Evolutionary conservation across 2,113 vertebrate genomes (phyloP), one percentile per base, ranked within the genome.

Genomic region (Psilopogon haemacephalus): DNA sequence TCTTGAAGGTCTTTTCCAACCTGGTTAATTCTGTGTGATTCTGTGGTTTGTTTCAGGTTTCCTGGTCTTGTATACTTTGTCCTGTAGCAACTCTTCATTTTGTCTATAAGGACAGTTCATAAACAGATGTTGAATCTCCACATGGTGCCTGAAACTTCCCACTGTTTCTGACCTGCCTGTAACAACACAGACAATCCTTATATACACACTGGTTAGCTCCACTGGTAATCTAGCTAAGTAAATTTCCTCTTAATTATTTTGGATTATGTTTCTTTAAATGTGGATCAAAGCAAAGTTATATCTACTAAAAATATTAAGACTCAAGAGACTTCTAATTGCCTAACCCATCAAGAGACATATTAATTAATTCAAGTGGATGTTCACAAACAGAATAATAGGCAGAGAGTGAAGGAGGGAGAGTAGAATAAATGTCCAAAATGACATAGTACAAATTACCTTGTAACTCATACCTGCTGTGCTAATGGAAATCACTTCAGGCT

Each of bases 301-400:
- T n/a, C n/a, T 67, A 27, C 35, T 67, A 15, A 90, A 84, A 84
- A 75, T 59, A 60, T 70, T 84, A 60, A 83, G 65, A 93, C 56
- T 87, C 40, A 42, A 54, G 35, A 32, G 71, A 88, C 80, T 96
- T 94, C 95, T 95, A 85, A 85, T 95, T 84, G 92, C 17, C 33
- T 90, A 83, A 8, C 70, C 35, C 86, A 87, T 91, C 75, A 80
- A 83, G 73, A 55, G 30, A 14, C 4, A 8, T 80, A 89, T 87
- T 95, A 83, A 88, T 95, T 80, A 93, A 21, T 50, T 86, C 70
- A 95, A 96, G 84, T 77, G 85, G 89, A 63, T 82, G 40, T 50
- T 92, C 35, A 19, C 37, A 72, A 75, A 46, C 37, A 80, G 64
- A 90, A n/a, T 28, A 30, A 21, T 19, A 69, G 32, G 33, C 42